Evolutionary conservation across 2,797 vertebrate species (phyloP).

Genomic region (Sparidentex hasta): DNA sequence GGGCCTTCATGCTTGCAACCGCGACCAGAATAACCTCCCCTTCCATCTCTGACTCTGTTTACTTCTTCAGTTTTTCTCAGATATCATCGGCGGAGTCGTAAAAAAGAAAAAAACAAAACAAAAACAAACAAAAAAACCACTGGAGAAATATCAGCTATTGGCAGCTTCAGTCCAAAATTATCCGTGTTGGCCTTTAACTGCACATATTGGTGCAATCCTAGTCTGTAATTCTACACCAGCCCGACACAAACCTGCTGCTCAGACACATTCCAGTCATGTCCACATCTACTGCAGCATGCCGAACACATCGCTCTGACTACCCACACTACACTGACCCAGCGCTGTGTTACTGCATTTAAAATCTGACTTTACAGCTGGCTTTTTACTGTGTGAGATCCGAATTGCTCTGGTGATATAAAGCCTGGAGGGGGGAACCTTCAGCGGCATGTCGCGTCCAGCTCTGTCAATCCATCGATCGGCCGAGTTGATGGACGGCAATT

Average conservation of each 20-base stretch:
- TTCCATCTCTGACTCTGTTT: constrained; percentile 10
- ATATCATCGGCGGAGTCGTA: constrained; percentile 27
- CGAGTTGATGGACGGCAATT: not conserved
- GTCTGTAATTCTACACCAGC: constrained; percentile 69
- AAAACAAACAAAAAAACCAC: too few species aligned
- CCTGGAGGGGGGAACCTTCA: not conserved
- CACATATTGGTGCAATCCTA: constrained; percentile 35
- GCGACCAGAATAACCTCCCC: constrained; percentile 1
- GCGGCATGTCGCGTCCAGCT: fast-evolving
- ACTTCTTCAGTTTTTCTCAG: constrained; percentile 6
- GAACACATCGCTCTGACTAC: constrained; percentile 54
- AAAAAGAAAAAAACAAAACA: too few species aligned
- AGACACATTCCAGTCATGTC: constrained; percentile 75
- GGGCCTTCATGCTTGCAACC: not conserved
- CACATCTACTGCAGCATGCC: constrained; percentile 69
- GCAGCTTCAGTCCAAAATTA: constrained; percentile 63
- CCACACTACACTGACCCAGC: constrained; percentile 58
- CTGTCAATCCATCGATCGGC: not conserved
- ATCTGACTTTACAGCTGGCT: constrained; percentile 43
- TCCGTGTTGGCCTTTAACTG: constrained; percentile 60
- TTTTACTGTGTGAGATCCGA: constrained; percentile 32
- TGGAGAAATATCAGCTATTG: constrained; percentile 31
- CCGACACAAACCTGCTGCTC: constrained; percentile 61
- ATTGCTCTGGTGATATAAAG: too few species aligned
- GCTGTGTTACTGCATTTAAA: constrained; percentile 60